A percentile compares a stretch with the other conserved stretches of the same genome.
Evolutionary conservation across 2,113 vertebrate species (phyloP).

Genomic region (Mionectes macconnelli): DNA sequence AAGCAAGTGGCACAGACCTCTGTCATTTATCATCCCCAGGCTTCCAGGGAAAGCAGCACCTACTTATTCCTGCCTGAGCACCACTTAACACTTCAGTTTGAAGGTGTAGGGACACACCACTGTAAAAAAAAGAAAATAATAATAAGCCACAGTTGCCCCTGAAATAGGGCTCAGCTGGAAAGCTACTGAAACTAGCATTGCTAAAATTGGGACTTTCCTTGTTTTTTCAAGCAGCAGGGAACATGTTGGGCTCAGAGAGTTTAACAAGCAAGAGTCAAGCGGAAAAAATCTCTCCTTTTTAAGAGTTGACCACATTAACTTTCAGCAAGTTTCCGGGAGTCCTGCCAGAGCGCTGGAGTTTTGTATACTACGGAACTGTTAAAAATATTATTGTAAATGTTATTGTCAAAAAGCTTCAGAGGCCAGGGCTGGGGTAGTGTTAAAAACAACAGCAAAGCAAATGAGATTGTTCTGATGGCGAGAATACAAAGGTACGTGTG

Average conservation of each 20-base stretch:
- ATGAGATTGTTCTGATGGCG: not conserved
- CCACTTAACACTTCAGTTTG: not conserved
- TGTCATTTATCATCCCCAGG: not conserved
- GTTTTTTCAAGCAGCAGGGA: slow-evolving; percentile 59
- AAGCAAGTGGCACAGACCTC: not conserved
- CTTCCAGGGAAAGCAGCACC: not conserved
- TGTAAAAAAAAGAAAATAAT: not conserved
- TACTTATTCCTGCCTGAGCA: not conserved
- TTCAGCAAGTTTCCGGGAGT: slow-evolving; percentile 69
- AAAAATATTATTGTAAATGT: slow-evolving; percentile 69
- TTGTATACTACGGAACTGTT: slow-evolving; percentile 66
- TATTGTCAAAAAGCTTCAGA: slow-evolving; percentile 57
- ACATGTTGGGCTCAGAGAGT: slow-evolving; percentile 56
- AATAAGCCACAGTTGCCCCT: not conserved
- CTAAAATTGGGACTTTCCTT: slow-evolving; percentile 68
- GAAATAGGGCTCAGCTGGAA: slow-evolving; percentile 28
- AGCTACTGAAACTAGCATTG: slow-evolving; percentile 20
- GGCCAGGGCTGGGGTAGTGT: slow-evolving; percentile 27
- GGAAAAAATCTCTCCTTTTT: slow-evolving; percentile 70
- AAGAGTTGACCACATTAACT: slow-evolving; percentile 64
- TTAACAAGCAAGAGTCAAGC: slow-evolving; percentile 65
- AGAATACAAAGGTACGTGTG: not conserved
- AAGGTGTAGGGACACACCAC: not conserved
- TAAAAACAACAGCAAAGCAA: slow-evolving; percentile 46
- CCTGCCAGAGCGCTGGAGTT: slow-evolving; percentile 57